phyloP scores from a whole-genome alignment of 2,113 vertebrate species.

The crab-eating macaque (Macaca fascicularis) region T2T-MFA8v1.1 NC_088377.1:176852001-176852500 shows the following conservation, averaged over 20 bases:
- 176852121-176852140: background rate
- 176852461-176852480: constrained; percentile 97
- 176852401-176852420: constrained; percentile 95
- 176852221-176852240: fast-evolving
- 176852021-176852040: background rate
- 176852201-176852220: fast-evolving
- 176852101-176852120: background rate
- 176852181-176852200: background rate
- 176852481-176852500: constrained; percentile 98
- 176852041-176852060: background rate
- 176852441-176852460: constrained; percentile 98
- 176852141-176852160: background rate
- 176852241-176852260: fast-evolving
- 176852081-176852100: constrained; percentile 20
- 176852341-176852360: fast-evolving
- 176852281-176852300: background rate
- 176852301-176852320: background rate
- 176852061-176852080: constrained; percentile 54
- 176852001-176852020: background rate
- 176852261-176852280: background rate
- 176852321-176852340: background rate
- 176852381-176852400: background rate
- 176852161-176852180: background rate
- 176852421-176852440: constrained; percentile 97
- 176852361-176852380: background rate